A percentile compares a stretch with the other conserved stretches of the same genome.
phyloP scores from a whole-genome alignment of 2,797 vertebrate genomes.

The Falco rusticolus region DNA sequence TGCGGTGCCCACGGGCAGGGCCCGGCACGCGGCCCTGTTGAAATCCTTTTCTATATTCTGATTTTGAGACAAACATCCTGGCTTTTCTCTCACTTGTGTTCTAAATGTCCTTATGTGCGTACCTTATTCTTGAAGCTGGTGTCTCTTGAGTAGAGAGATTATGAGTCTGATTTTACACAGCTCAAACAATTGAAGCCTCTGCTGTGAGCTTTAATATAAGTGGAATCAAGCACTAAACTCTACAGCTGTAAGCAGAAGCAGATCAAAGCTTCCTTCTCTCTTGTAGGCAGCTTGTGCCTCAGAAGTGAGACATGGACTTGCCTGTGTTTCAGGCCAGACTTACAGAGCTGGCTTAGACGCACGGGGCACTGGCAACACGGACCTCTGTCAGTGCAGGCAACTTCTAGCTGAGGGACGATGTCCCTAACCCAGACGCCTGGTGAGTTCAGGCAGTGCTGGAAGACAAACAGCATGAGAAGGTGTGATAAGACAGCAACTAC shows the following conservation, averaged over 20 bases:
- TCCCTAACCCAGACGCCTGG: too few relatives aligned
- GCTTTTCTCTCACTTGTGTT: background rate
- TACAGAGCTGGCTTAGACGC: background rate
- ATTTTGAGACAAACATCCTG: background rate
- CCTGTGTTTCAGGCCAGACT: background rate
- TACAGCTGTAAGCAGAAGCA: background rate
- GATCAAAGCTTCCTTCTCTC: background rate
- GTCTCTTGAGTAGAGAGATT: background rate
- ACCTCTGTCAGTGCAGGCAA: background rate
- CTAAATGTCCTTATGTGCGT: background rate
- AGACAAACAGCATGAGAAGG: background rate
- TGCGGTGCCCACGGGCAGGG: too few relatives aligned
- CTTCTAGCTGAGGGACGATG: background rate
- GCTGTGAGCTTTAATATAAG: background rate
- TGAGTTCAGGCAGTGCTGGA: background rate
- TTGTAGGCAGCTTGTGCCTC: background rate
- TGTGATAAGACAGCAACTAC: background rate
- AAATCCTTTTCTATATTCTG: too few relatives aligned
- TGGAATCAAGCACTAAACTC: background rate
- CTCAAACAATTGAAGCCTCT: background rate
- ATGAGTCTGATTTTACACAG: background rate
- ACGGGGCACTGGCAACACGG: accelerated
- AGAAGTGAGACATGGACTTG: too few relatives aligned
- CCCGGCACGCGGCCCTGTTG: too few relatives aligned
- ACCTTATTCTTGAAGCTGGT: background rate